Evolutionary conservation across 2,113 vertebrate species (phyloP).

Genomic region (Channa argus): DNA sequence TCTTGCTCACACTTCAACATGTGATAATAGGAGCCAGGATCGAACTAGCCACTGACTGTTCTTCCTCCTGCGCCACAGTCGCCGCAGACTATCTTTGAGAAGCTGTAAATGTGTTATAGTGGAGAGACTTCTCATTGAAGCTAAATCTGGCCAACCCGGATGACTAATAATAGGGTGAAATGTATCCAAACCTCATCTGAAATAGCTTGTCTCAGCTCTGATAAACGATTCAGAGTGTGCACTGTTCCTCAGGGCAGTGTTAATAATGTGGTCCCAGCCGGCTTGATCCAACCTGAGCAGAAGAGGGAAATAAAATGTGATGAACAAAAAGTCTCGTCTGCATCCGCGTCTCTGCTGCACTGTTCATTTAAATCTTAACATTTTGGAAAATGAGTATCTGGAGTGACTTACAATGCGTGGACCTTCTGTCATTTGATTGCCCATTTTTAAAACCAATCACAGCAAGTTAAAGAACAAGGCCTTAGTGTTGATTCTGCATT

Average conservation of each 20-base stretch:
- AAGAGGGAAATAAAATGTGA: conserved; percentile 19
- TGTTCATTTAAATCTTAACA: neutral
- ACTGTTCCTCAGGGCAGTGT: conserved; percentile 23
- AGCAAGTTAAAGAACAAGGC: neutral
- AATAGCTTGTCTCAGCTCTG: conserved; percentile 27
- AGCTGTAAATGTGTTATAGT: neutral
- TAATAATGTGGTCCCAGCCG: conserved; percentile 36
- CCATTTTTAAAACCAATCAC: neutral
- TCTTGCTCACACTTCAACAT: no score
- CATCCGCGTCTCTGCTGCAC: neutral
- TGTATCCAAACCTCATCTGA: conserved; percentile 13
- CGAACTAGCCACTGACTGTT: no score
- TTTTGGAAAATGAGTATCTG: neutral
- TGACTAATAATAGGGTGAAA: conserved; percentile 17
- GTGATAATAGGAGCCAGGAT: no score
- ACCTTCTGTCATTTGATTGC: neutral
- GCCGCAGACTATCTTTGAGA: neutral
- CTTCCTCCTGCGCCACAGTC: no score
- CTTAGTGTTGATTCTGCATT: neutral
- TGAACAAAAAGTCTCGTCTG: neutral
- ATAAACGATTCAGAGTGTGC: conserved; percentile 32
- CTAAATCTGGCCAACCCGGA: conserved; percentile 2
- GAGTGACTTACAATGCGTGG: neutral
- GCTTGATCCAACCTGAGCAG: conserved; percentile 19
- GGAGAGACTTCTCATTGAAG: neutral